A percentile compares a stretch with the other conserved stretches of the same genome.
These are phyloP conservation scores for Saccostrea cuccullata DNA, from an alignment of 1,140 invertebrate genomes.

Conservation along the genomic window DNA sequence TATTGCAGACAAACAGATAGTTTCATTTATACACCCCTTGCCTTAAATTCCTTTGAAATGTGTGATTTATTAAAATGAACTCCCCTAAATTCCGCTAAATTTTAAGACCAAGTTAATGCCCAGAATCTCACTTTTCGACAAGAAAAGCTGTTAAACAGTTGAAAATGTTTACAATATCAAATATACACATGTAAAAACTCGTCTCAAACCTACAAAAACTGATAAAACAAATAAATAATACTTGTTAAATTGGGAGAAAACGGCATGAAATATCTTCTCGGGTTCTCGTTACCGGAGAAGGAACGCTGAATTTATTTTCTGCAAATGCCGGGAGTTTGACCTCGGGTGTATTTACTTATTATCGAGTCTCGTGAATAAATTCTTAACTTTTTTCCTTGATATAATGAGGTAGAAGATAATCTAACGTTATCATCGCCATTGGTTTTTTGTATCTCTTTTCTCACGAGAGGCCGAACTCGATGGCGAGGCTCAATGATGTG, in stretches of 20 bases:
- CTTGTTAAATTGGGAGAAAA: conserved; percentile 27
- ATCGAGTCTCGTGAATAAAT: not conserved
- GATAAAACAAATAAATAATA: conserved; percentile 5
- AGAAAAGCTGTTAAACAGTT: conserved; percentile 9
- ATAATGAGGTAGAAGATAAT: conserved; percentile 31
- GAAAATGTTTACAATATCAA: conserved; percentile 22
- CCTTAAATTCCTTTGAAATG: not conserved
- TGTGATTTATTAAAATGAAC: conserved; percentile 21
- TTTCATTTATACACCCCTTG: conserved; percentile 29
- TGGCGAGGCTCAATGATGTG: conserved; percentile 2
- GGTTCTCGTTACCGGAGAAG: not conserved
- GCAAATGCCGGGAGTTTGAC: not conserved
- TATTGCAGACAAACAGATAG: not conserved
- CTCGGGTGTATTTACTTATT: not conserved
- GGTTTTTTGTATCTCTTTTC: conserved; percentile 7
- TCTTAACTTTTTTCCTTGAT: not conserved
- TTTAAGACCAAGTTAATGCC: conserved; percentile 6
- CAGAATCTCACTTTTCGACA: conserved; percentile 25
- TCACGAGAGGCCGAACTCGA: not conserved
- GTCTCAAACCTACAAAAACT: conserved; percentile 21
- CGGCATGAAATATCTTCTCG: conserved; percentile 27
- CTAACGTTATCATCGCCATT: conserved; percentile 16
- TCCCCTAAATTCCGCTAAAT: not conserved
- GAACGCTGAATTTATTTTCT: conserved; percentile 6
- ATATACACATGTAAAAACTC: conserved; percentile 34